Evolutionary conservation across 2,797 vertebrate species (phyloP).

Genomic region (Urocyon cinereoargenteus): DNA sequence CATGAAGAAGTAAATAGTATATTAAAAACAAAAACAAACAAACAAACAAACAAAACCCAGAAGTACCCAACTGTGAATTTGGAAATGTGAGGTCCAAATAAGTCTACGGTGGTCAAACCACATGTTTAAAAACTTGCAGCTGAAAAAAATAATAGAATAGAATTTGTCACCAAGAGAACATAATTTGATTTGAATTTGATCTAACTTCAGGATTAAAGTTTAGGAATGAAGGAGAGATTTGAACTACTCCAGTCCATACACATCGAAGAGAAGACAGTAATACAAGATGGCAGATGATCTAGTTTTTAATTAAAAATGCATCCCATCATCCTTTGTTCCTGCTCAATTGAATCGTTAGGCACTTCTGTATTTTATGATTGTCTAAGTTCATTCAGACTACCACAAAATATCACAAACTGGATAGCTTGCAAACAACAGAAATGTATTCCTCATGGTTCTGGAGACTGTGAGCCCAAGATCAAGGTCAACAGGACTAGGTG

Average conservation of each 20-base stretch:
- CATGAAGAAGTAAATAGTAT: background rate
- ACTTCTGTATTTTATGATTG: background rate
- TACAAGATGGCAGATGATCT: background rate
- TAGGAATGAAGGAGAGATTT: background rate
- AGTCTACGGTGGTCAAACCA: background rate
- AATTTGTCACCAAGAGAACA: background rate
- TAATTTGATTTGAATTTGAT: background rate
- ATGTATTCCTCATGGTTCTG: background rate
- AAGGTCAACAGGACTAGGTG: background rate
- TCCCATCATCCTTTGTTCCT: rapidly evolving
- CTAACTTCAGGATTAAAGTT: background rate
- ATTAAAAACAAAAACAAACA: background rate
- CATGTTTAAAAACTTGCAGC: background rate
- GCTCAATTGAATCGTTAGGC: rapidly evolving
- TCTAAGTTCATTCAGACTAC: background rate
- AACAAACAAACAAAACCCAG: no score
- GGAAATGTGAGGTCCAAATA: background rate
- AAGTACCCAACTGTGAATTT: background rate
- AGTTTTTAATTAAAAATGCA: background rate
- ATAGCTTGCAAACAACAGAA: background rate
- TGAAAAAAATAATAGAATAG: background rate
- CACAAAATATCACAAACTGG: background rate
- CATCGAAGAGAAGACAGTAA: background rate
- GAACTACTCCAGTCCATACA: background rate
- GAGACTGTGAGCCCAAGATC: background rate